Evolutionary conservation across 2,888 invertebrate species (phyloP).

Genomic region (Gymnosoma rotundatum): DNA sequence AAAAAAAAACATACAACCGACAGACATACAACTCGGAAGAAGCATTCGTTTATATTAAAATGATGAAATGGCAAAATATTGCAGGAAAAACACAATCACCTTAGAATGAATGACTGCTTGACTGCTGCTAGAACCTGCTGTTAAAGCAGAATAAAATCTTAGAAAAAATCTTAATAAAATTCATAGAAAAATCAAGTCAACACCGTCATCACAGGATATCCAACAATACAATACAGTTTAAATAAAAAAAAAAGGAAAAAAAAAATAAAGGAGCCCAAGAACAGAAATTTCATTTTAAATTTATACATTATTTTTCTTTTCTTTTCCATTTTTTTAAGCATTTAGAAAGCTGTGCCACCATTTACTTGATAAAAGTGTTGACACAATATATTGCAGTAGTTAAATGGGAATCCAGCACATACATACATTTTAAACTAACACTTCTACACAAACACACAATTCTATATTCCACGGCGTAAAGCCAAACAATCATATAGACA

Average conservation of each 20-base stretch:
- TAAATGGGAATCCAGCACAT: constrained; percentile 55
- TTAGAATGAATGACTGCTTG: constrained; percentile 67
- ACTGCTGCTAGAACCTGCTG: constrained; percentile 61
- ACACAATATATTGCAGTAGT: constrained; percentile 69
- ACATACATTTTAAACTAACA: constrained; percentile 20
- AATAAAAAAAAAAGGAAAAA: constrained; percentile 2
- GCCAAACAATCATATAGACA: constrained; percentile 52
- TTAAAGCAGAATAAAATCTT: constrained; percentile 39
- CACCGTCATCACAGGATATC: constrained; percentile 41
- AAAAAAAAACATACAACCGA: background rate
- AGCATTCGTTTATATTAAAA: constrained; percentile 52
- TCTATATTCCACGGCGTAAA: background rate
- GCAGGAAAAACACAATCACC: constrained; percentile 69
- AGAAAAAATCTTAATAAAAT: constrained; percentile 46
- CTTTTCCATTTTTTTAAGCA: constrained; percentile 26
- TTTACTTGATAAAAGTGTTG: constrained; percentile 69
- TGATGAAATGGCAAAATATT: constrained; percentile 71
- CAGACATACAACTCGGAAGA: constrained; percentile 13
- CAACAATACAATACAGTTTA: constrained; percentile 42
- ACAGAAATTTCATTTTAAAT: constrained; percentile 51
- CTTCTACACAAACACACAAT: background rate
- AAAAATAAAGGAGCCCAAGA: constrained; percentile 16
- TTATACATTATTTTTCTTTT: constrained; percentile 22
- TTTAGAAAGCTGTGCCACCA: constrained; percentile 54
- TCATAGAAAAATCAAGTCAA: constrained; percentile 34